Base-by-base conservation (phyloP, 2,113 vertebrate species). In the Dromas ardeola region DNA sequence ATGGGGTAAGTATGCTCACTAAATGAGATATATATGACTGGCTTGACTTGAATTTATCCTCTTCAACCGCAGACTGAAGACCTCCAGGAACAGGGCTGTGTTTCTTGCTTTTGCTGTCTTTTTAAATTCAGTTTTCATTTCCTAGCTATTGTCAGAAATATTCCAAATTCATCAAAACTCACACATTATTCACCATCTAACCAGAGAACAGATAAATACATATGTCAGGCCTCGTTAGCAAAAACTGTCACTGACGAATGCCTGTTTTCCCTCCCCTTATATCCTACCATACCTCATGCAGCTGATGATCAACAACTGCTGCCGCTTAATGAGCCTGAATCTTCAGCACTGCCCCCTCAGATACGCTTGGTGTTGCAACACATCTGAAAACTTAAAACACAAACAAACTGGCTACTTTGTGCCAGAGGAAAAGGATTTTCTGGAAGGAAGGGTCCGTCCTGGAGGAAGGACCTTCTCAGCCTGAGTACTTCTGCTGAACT, bases 241-340 rank as follows among this genome's bases (percentile, higher is more conserved):
- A 95, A 94, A 94, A 34, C 81, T 82, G 84, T 91, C 70, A 49
- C 78, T 77, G 84, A 72, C 0, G 0, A 85, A 82, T 81, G 78
- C 66, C 74, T 93, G 52, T 76, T 95, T 91, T 90, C 47, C 47
- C 79, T 95, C 52, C 92, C 61, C 15, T 59, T 43, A 25, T 36
- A 63, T 74, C 47, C 52, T 67, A 69, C 86, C 38, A 49, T 93
- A 86, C 69, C 47, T 92, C 76, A 63, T 61, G 50, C 50, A 93
- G 90, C 52, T 86, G 90, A 86, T 81, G 87, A 94, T 83, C 90
- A 96, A 86, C 76, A 92, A 81, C 92, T 92, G 85, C 82, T 88
- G 83, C 80, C 3, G 10, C 63, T 76, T 86, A 90, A 96, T 73
- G 76, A 96, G 90, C 45, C n/a, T 93, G 42, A 88, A 73, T 86